Base-by-base conservation (phyloP, 1,140 invertebrate species). In the Apolygus lucorum region DNA sequence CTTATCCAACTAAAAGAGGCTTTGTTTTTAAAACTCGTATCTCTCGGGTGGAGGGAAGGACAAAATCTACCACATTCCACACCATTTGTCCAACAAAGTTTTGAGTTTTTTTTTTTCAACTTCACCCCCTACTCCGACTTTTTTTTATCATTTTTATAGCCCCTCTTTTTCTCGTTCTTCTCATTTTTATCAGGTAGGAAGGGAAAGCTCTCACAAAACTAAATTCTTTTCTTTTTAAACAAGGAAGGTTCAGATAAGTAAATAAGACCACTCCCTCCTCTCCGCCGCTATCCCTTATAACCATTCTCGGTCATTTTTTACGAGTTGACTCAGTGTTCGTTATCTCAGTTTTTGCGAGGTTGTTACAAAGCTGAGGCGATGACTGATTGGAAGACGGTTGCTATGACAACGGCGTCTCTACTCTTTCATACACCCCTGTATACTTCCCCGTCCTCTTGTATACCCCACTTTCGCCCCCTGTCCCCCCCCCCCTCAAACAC, bases 71-170 rank as follows among this genome's bases (percentile, higher is more conserved):
- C 29, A 68, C 67, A 68, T 71, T 71, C 67, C 70, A 52, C 70
- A 26, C 70, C 70, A 71, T 71, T 71, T 71, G 67, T 71, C 70
- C 68, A 71, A 71, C 70, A 68, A 71, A 71, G 65, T 71, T 71
- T 71, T 49, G 26, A 64, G 59, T 27, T 26, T 49, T 68, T 68
- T 69, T 29, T 14, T 28, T 22, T 4, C 28, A 22, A 13, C 25
- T 22, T 28, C 65, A 2, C 11, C 8, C 34, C 27, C 17, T 13
- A 2, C n/a, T 24, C n/a, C 8, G 17, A 28, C 67, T 66, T 49
- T 52, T 26, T 71, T 71, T 71, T 71, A 71, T 71, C 70, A 71
- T 71, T 71, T 71, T 71, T 71, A 71, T 71, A 62, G 68, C 67
- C 70, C 66, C 28, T 25, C 63, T 71, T 71, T 67, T 68, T 67